Percentiles rank a stretch among this genome's conserved stretches.
Evolutionary conservation across 1,140 invertebrate genomes (phyloP).

Genomic region (Capitella teleta): DNA sequence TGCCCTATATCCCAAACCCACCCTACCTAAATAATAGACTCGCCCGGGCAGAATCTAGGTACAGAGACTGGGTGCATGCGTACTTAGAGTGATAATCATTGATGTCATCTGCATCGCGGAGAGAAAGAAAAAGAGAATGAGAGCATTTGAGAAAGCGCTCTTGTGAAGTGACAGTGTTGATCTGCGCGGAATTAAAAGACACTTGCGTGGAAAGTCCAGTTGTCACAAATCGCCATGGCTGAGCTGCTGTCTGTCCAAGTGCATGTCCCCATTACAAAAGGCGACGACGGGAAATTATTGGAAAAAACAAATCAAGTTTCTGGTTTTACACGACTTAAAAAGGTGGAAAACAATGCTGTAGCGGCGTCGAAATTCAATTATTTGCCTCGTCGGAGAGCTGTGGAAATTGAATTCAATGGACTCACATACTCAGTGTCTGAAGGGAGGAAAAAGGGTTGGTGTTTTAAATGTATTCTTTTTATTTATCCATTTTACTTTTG

Average conservation of each 20-base stretch:
- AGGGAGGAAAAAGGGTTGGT: constrained; percentile 62
- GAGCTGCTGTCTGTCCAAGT: constrained; percentile 30
- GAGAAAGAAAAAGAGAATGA: too few relatives aligned
- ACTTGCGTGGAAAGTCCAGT: too few relatives aligned
- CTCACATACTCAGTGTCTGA: constrained; percentile 74
- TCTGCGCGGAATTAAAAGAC: too few relatives aligned
- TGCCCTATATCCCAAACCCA: too few relatives aligned
- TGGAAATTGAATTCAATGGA: constrained; percentile 76
- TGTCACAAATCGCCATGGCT: constrained; percentile 20
- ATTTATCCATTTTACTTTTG: neutral
- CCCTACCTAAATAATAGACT: too few relatives aligned
- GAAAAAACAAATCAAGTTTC: constrained; percentile 4
- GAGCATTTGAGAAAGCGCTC: too few relatives aligned
- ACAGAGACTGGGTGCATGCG: too few relatives aligned
- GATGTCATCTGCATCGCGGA: too few relatives aligned
- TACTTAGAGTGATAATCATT: too few relatives aligned
- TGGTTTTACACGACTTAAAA: constrained; percentile 10
- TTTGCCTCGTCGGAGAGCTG: constrained; percentile 66
- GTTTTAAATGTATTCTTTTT: too few relatives aligned
- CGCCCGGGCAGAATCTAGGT: too few relatives aligned
- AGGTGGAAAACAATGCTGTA: constrained; percentile 12
- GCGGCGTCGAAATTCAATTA: constrained; percentile 52
- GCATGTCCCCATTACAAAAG: constrained; percentile 24
- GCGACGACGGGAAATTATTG: constrained; percentile 13
- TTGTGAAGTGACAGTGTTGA: too few relatives aligned